Percentiles rank a stretch among this genome's conserved stretches.
Conservation (phyloP, 2,113 vertebrate genomes). For the Chlamydotis undulata region DNA sequence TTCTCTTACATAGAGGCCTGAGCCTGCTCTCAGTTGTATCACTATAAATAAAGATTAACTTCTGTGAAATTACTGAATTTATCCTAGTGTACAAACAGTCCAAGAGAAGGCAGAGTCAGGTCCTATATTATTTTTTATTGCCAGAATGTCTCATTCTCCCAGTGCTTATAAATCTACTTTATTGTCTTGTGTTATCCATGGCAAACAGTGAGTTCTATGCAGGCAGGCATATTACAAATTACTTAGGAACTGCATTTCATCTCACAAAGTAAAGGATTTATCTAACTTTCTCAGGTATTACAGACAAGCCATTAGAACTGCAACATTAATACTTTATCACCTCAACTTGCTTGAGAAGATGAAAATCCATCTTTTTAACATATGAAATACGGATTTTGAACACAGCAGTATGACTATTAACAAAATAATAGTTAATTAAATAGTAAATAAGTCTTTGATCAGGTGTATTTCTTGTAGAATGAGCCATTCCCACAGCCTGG, state of each 20-base stretch:
- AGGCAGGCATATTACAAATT: background rate
- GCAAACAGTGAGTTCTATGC: background rate
- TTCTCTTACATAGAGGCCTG: background rate
- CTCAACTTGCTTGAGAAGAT: background rate
- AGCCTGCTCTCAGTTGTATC: background rate
- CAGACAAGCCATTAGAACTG: background rate
- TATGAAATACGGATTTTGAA: background rate
- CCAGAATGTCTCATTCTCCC: background rate
- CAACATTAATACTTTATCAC: background rate
- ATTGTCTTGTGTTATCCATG: background rate
- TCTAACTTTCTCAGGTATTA: background rate
- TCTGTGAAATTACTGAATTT: conserved; percentile 39
- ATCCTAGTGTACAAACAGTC: conserved; percentile 10
- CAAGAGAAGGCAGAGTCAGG: conserved; percentile 1
- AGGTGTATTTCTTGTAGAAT: background rate
- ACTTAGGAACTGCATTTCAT: background rate
- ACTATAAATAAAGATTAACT: conserved; percentile 33
- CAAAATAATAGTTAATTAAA: background rate
- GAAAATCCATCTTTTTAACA: background rate
- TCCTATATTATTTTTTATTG: conserved; percentile 38
- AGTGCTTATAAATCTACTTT: conserved; percentile 31
- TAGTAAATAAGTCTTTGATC: background rate
- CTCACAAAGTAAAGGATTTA: conserved; percentile 23
- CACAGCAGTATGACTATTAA: background rate
- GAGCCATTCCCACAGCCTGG: background rate